Percentiles rank a stretch among this genome's conserved stretches.
Evolutionary conservation across 2,888 invertebrate genomes (phyloP).

Genomic region (Acrobasis suavella): DNA sequence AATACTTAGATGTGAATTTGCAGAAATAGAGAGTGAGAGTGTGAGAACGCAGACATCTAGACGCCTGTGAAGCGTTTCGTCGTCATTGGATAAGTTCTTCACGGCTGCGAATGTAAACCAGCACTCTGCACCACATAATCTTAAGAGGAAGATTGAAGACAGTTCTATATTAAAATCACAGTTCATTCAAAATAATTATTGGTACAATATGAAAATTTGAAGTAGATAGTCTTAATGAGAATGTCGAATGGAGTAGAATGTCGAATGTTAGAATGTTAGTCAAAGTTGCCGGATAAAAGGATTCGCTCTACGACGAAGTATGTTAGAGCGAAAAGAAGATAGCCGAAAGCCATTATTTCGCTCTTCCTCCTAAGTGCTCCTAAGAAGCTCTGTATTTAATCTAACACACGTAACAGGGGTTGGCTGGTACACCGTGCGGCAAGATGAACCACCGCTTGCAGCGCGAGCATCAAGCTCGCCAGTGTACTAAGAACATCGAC

Average conservation of each 20-base stretch:
- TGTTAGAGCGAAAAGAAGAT: conserved; percentile 12
- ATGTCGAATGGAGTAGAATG: conserved; percentile 3
- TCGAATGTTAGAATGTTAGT: neutral
- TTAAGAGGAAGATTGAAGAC: conserved; percentile 22
- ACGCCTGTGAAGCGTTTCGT: neutral
- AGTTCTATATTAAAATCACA: conserved; percentile 14
- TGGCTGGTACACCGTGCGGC: neutral
- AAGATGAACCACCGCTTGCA: neutral
- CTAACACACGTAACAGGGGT: conserved; percentile 20
- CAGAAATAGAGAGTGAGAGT: too few species aligned
- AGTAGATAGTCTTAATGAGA: neutral
- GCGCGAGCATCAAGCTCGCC: neutral
- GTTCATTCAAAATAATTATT: conserved; percentile 6
- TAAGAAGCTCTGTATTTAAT: conserved; percentile 5
- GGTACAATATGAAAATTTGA: conserved; percentile 2
- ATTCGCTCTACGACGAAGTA: neutral
- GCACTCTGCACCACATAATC: conserved; percentile 4
- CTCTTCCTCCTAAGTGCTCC: conserved; percentile 17
- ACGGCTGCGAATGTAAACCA: conserved; percentile 1
- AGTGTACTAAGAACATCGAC: conserved; percentile 6
- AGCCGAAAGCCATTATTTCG: conserved; percentile 6
- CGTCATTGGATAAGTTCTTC: neutral
- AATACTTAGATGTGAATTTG: too few species aligned
- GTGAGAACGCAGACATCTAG: neutral
- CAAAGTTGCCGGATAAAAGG: neutral